Evolutionary conservation across 2,888 invertebrate species (phyloP), one percentile per base, ranked within the genome.

Genomic region (Cyrtodaria siliqua): DNA sequence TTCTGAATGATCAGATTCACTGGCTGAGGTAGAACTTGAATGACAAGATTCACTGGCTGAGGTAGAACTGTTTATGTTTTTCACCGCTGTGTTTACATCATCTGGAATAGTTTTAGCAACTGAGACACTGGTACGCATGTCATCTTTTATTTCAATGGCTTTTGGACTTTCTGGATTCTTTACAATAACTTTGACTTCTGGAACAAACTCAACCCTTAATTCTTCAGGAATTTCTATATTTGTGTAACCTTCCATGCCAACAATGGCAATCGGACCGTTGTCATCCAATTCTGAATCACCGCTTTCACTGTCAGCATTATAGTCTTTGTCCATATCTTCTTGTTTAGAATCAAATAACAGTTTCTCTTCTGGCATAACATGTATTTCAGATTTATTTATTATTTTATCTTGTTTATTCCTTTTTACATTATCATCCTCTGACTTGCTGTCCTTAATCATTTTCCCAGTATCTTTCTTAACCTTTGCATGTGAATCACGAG

Each of bases 1-100:
- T 8, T 33, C 44, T 6, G 44, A 44, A 9, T 29, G 14, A 23
- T 38, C 62, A 52, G 62, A 62, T n/a, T 52, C 38, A 62, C n/a
- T 47, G 29, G 26, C 55, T 24, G 61, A 56, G 38, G 38, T 18
- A 56, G 33, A 8, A 33, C 29, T 3, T 26, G 12, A n/a, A 8
- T 20, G 9, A 18, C 24, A n/a, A n/a, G n/a, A n/a, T n/a, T n/a
- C n/a, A n/a, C n/a, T n/a, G n/a, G n/a, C n/a, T n/a, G n/a, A n/a
- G n/a, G n/a, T n/a, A n/a, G n/a, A n/a, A n/a, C n/a, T n/a, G n/a
- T n/a, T n/a, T n/a, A n/a, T 3, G 8, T 26, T 52, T 18, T 23
- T 24, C 4, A 38, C 29, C 16, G 14, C 6, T 52, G 14, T 52
- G 3, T 23, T 24, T 18, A 38, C 29, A 27, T 20, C 55, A 29